Percentiles rank a stretch among this genome's conserved stretches.
Conservation (phyloP, 2,797 vertebrate genomes). For the Mycteria americana region DNA sequence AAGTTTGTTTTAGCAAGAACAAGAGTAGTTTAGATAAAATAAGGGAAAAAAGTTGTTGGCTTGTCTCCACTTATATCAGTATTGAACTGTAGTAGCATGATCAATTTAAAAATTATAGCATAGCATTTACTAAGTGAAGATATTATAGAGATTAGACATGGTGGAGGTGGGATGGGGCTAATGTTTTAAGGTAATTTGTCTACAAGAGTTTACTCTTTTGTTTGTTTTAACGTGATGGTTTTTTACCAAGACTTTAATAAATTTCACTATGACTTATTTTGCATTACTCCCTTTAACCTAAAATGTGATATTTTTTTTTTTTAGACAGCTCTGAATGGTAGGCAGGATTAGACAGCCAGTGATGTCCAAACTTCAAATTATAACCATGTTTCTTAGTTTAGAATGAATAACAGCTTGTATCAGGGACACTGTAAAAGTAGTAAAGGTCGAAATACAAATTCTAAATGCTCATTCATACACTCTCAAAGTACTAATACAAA, state of each 20-base stretch:
- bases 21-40: neutral
- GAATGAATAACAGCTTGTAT: neutral
- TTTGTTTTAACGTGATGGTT: neutral
- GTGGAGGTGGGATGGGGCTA: neutral
- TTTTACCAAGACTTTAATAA: neutral
- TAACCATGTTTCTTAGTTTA: neutral
- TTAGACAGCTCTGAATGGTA: neutral
- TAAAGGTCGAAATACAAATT: neutral
- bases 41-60: neutral
- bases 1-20: neutral
- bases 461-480: neutral
- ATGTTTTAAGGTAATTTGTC: neutral
- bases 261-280: neutral
- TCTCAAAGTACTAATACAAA: neutral
- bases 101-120: neutral
- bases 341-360: neutral
- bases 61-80: neutral
- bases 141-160: neutral
- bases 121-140: neutral
- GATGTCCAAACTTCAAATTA: neutral
- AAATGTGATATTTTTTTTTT: neutral
- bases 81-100: neutral
- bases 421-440: neutral
- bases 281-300: neutral
- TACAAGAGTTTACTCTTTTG: neutral